Base-by-base conservation (phyloP, 2,797 vertebrate species). In the Pangasius djambal region DNA sequence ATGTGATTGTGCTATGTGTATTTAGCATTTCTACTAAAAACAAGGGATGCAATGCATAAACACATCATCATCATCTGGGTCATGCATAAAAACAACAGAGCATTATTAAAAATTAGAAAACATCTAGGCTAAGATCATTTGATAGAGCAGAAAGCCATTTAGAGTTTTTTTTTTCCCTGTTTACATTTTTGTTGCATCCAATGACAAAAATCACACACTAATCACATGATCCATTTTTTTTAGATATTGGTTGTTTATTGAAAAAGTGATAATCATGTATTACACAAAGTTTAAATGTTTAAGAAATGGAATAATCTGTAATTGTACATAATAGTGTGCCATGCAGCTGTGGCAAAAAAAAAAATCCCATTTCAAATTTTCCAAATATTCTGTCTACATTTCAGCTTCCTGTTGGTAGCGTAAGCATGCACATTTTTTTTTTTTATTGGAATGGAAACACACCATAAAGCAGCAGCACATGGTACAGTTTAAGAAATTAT, bases 191-290 rank as follows among this genome's bases (percentile, higher is more conserved):
- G 61, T 67, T 84, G 37, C 25, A 65, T 72, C 44, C 2, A 52
- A 1, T 20, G 5, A 22, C 25, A 40, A 31, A 22, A 50, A 63
- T 52, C 20, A 13, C 18, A 69, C 20, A 75, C 72, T 28, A 25
- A 70, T 59, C 1, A 22, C 78, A 81, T 37, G 18, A 57, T 57
- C 31, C 3, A 6, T 37, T 34, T 77, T 74, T 50, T 84, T 83
- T 78, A 78, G 37, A 52, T 87, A 74, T 48, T 89, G 20, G 12
- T 78, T 55, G 12, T 89, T 89, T 89, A 89, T 89, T 89, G 44
- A 84, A 50, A 44, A 59, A 28, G 50, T 67, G 8, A n/a, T 55
- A 65, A 50, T 40, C 10, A 77, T 15, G 18, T 69, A 75, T 89
- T 65, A 87, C 31, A 83, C 44, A 83, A 74, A 52, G 61, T 87